Conservation (phyloP, 2,888 invertebrate genomes). For the Dyspetes luteomarginatus region DNA sequence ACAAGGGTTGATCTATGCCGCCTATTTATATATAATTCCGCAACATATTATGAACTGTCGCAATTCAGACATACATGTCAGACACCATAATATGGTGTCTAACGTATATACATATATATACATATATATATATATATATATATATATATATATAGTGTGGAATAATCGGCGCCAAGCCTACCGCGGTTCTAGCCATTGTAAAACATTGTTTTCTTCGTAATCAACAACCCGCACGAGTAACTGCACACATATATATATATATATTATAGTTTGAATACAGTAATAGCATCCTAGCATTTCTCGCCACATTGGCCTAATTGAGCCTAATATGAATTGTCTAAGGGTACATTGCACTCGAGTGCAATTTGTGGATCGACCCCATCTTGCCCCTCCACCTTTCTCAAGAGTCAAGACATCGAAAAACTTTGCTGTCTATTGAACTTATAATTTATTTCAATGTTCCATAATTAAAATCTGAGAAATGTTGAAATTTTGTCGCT, state of each 20-base stretch:
- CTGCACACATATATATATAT: neutral
- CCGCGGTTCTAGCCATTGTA: neutral
- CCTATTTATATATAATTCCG: constrained; percentile 55
- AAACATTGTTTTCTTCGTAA: constrained; percentile 18
- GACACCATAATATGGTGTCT: no score
- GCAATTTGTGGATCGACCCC: constrained; percentile 18
- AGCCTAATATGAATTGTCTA: constrained; percentile 58
- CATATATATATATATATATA: neutral
- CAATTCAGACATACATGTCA: no score
- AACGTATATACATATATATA: neutral
- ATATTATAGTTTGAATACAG: constrained; percentile 43
- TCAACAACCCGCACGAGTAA: neutral
- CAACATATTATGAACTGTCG: neutral
- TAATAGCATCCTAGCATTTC: constrained; percentile 67
- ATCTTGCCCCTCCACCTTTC: neutral
- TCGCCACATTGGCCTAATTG: constrained; percentile 65
- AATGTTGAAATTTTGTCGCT: no score
- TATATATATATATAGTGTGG: constrained; percentile 10
- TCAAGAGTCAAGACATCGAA: neutral
- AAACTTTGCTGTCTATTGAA: no score
- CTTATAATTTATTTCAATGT: no score
- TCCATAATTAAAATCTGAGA: no score
- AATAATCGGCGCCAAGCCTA: constrained; percentile 22
- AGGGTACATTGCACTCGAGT: constrained; percentile 59
- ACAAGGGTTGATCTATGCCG: constrained; percentile 58